Evolutionary conservation across 1,140 invertebrate species (phyloP).

Genomic region (Drosophila arawakana): DNA sequence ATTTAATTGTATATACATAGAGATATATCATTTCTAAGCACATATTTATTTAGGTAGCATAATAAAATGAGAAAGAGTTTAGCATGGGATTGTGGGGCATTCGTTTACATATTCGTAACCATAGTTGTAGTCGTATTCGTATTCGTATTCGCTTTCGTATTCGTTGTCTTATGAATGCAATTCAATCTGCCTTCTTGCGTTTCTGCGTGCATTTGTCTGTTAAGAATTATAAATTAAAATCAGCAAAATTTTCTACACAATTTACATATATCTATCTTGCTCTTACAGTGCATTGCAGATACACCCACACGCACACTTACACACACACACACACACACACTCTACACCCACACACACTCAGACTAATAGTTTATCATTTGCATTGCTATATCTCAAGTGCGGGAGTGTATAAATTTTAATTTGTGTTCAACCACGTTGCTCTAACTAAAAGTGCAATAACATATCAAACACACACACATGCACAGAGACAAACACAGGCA

Average conservation of each 20-base stretch:
- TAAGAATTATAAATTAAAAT: slow-evolving; percentile 29
- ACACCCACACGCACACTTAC: not conserved
- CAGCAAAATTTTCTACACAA: slow-evolving; percentile 15
- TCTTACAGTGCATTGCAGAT: slow-evolving; percentile 5
- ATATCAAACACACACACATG: slow-evolving; percentile 21
- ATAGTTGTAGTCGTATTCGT: no score
- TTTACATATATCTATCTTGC: slow-evolving; percentile 4
- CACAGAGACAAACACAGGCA: slow-evolving; percentile 1
- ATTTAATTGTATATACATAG: not conserved
- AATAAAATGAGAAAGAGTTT: slow-evolving; percentile 3
- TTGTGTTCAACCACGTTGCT: slow-evolving; percentile 20
- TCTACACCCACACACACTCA: not conserved
- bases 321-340: not conserved
- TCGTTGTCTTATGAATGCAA: not conserved
- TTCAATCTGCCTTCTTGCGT: slow-evolving; percentile 1
- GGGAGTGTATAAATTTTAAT: slow-evolving; percentile 35
- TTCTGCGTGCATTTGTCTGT: slow-evolving; percentile 18
- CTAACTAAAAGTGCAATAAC: slow-evolving; percentile 33
- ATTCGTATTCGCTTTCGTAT: not conserved
- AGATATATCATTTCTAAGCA: not conserved
- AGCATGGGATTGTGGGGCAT: not conserved
- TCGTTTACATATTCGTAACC: not conserved
- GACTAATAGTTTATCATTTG: slow-evolving; percentile 4
- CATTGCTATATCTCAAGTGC: slow-evolving; percentile 24
- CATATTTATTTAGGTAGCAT: slow-evolving; percentile 8